These are phyloP conservation scores for Microcebus tavaratra DNA, from an alignment of 2,113 vertebrate species.

Conservation along the genomic window DNA sequence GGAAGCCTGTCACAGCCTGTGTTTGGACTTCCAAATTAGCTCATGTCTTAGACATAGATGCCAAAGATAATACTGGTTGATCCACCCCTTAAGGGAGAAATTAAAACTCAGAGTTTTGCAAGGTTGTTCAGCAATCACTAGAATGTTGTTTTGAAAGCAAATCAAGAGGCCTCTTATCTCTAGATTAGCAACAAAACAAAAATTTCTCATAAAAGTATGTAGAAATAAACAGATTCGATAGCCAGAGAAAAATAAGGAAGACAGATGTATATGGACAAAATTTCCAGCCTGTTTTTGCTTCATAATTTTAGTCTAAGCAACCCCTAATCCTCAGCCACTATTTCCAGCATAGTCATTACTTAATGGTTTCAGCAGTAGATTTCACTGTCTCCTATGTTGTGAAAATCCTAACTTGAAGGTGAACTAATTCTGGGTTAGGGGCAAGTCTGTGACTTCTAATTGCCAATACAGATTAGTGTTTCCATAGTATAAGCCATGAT, in stretches of 20 bases:
- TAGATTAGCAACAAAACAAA: background rate
- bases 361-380: background rate
- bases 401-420: background rate
- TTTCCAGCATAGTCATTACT: background rate
- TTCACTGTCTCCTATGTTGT: background rate
- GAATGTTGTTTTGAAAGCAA: background rate
- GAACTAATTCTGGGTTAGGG: background rate
- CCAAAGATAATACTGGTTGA: background rate
- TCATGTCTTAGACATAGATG: background rate
- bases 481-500: background rate
- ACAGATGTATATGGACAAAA: background rate
- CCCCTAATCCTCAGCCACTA: rapidly evolving
- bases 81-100: background rate
- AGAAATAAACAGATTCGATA: background rate
- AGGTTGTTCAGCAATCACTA: background rate
- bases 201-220: background rate
- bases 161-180: background rate
- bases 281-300: background rate
- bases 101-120: constrained; percentile 5
- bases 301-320: background rate
- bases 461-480: background rate
- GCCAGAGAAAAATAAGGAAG: background rate
- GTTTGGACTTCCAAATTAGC: background rate
- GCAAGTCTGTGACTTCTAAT: background rate
- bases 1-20: background rate